Conservation (phyloP, 2,888 invertebrate species). For the Ectobius pallidus region DNA sequence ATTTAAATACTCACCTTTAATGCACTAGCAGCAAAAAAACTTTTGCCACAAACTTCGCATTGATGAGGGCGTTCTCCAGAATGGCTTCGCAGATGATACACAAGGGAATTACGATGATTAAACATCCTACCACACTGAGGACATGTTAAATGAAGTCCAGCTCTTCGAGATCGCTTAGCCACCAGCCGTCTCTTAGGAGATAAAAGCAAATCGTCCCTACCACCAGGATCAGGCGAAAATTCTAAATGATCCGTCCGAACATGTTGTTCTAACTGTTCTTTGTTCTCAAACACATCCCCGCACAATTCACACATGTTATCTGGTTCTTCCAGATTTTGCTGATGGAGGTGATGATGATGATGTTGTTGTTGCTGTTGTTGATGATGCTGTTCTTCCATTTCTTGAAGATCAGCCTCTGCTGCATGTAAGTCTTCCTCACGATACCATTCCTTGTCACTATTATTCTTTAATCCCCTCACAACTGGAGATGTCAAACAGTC, state of each 20-base stretch:
- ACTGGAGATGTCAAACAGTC: slow-evolving; percentile 51
- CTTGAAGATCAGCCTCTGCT: slow-evolving; percentile 56
- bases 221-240: slow-evolving; percentile 22
- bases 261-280: slow-evolving; percentile 46
- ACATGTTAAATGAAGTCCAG: slow-evolving; percentile 58
- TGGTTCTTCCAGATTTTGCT: slow-evolving; percentile 23
- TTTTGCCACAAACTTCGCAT: slow-evolving; percentile 81
- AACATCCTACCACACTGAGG: slow-evolving; percentile 75
- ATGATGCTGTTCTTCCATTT: slow-evolving; percentile 50
- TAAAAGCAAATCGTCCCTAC: slow-evolving; percentile 24
- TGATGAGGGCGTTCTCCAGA: slow-evolving; percentile 77
- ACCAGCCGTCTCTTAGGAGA: slow-evolving; percentile 17
- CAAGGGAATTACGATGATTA: slow-evolving; percentile 80
- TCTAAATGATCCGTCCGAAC: slow-evolving; percentile 46
- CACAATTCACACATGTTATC: slow-evolving; percentile 49
- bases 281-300: slow-evolving; percentile 48
- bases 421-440: slow-evolving; percentile 56
- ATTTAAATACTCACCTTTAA: slow-evolving; percentile 66
- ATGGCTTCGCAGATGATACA: slow-evolving; percentile 83
- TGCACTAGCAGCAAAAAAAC: slow-evolving; percentile 82
- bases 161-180: slow-evolving; percentile 28
- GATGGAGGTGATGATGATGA: slow-evolving; percentile 3
- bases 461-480: slow-evolving; percentile 32
- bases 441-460: slow-evolving; percentile 49
- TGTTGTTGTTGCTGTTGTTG: slow-evolving; percentile 35